phyloP scores from a whole-genome alignment of 1,140 invertebrate genomes.

The Magallana ariakensis region DNA sequence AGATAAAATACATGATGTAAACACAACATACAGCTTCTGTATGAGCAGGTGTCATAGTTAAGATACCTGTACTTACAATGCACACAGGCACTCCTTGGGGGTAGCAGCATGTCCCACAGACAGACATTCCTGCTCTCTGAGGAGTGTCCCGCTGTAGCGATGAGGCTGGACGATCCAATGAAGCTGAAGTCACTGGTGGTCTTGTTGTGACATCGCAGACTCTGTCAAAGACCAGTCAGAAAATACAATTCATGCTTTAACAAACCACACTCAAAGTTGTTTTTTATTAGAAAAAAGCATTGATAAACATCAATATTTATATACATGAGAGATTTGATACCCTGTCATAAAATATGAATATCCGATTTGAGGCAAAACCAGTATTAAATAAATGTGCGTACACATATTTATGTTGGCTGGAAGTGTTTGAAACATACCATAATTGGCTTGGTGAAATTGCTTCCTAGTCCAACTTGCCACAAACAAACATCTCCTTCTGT shows the following conservation, averaged over 20 bases:
- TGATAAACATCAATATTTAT: no score
- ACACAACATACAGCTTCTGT: not conserved
- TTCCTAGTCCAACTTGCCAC: constrained; percentile 90
- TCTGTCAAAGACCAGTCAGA: constrained; percentile 83
- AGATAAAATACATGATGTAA: not conserved
- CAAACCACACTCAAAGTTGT: no score
- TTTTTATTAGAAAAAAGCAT: no score
- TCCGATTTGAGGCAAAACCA: no score
- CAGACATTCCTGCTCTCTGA: constrained; percentile 98
- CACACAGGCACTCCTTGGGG: constrained; percentile 92
- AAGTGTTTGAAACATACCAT: constrained; percentile 86
- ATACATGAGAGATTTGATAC: no score
- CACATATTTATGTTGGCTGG: no score
- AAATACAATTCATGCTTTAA: no score
- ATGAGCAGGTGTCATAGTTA: no score
- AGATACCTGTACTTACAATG: constrained; percentile 80
- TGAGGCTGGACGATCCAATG: constrained; percentile 96
- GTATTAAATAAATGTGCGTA: no score
- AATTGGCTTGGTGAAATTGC: constrained; percentile 92
- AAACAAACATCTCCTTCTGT: constrained; percentile 88
- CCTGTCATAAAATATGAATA: no score
- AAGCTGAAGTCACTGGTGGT: constrained; percentile 98
- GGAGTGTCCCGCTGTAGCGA: constrained; percentile 98
- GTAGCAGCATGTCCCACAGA: constrained; percentile 98
- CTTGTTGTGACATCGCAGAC: constrained; percentile 97